Evolutionary conservation across 2,797 vertebrate species (phyloP), one percentile per base, ranked within the genome.

Genomic region (Morus bassanus): DNA sequence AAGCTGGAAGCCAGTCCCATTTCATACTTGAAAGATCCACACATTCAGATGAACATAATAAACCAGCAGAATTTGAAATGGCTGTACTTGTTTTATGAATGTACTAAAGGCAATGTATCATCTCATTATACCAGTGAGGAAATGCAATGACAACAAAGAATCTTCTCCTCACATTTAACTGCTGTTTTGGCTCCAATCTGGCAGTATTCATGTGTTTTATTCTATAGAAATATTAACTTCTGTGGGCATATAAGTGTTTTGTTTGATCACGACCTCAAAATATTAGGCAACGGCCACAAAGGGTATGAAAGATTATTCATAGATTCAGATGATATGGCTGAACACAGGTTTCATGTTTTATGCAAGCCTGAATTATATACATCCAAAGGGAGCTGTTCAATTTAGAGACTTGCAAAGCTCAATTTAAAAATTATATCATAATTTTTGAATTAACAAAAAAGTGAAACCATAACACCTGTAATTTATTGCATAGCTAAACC

Each of bases 401-500:
- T 85, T 89, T 53, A 93, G 78, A 92, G 61, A 84, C 35, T 72
- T 3, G 2, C 11, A 81, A 69, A 88, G 39, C 18, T 81, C 67
- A 73, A 46, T 67, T 78, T 88, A 56, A 88, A 92, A 94, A 88
- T 74, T 31, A 43, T 79, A 68, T 65, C 3, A 37, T 70, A 80
- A 80, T 65, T 95, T 92, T 45, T 86, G 68, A 96, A 91, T 86
- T 94, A 89, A 80, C 37, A 78, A 69, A 93, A 93, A 85, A 33
- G 15, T 23, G 13, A 91, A 88, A 81, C 10, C 30, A 12, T 31
- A 93, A 30, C n/a, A 86, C 37, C 50, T 81, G 59, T 61, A 76
- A n/a, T 51, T 88, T 88, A 54, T 45, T 75, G 25, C 67, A 45
- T 18, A 95, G 18, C 39, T 90, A 59, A 61, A 16, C 27, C 31